Evolutionary conservation across 2,888 invertebrate genomes (phyloP), one percentile per base, ranked within the genome.

Genomic region (Zootermopsis nevadensis): DNA sequence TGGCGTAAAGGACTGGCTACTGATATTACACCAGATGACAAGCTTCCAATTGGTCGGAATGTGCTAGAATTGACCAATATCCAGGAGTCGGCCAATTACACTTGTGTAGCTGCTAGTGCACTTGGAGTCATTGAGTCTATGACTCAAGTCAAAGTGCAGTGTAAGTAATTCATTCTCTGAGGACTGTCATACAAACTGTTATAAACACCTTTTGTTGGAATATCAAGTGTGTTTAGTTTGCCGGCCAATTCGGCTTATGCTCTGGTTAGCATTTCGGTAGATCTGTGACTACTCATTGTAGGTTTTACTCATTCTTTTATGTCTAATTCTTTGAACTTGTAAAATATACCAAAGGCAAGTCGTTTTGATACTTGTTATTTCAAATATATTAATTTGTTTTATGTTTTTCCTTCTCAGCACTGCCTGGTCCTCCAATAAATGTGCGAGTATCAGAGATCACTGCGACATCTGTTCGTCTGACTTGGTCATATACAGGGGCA

Each of bases 71-170:
- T 99, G 86, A 94, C 93, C 80, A 95, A 98, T 88, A 96, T 99
- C 86, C 93, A 95, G 87, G 95, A 97, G 88, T 97, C 98, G 0
- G 97, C 96, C 33, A 99, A 99, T 91, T 99, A 98, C 91, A 99
- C 99, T 0, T 99, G 99, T 89, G 95, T 97, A 85, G 99, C 99
- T 0, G 96, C 97, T 82, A 98, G 98, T 88, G 97, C 97, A 27
- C 93, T 99, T 82, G 99, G 98, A 76, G 94, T 96, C 87, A 97
- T 99, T 85, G 98, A 98, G 88, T 93, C 95, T 6, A 93, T 94
- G 0, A 95, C 98, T 22, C 93, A 95, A 87, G 98, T 99, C 86
- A 96, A 97, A 93, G 99, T 99, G 86, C 98, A 98, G 93, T 98
- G 99, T 98, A 90, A 94, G 93, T 92, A 80, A 48, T 15, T 3